phyloP scores from a whole-genome alignment of 2,113 vertebrate genomes.

The Sula dactylatra region DNA sequence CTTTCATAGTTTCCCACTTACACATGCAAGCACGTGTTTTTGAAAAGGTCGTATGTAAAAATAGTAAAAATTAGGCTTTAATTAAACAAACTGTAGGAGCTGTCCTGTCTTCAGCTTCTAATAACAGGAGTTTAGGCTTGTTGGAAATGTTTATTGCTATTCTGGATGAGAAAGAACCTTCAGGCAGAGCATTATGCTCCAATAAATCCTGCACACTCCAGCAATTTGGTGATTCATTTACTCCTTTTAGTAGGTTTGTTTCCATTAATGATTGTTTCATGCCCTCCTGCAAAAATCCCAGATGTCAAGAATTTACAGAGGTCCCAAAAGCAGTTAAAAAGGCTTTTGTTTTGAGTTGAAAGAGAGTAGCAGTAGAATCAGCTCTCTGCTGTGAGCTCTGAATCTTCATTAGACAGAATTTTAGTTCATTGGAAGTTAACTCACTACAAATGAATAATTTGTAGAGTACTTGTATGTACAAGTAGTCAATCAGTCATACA shows the following conservation, averaged over 20 bases:
- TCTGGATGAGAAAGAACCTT: conserved; percentile 5
- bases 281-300: not conserved
- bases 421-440: not conserved
- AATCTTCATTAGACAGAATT: not conserved
- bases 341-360: not conserved
- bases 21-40: not conserved
- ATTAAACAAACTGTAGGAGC: not conserved
- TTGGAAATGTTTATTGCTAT: conserved; percentile 19
- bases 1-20: not conserved
- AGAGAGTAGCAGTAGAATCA: not conserved
- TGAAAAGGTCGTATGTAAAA: not conserved
- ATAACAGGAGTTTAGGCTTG: not conserved
- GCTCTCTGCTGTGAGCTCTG: not conserved
- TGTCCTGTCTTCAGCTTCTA: not conserved
- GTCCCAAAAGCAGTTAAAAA: not conserved
- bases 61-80: not conserved
- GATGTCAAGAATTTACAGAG: not conserved
- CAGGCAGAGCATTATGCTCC: not conserved
- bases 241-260: not conserved
- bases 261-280: not conserved
- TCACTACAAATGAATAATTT: not conserved
- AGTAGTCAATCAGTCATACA: not conserved
- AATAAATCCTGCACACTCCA: conserved; percentile 26
- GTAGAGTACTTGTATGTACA: not conserved
- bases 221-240: conserved; percentile 47